Percentiles rank a stretch among this genome's conserved stretches.
Evolutionary conservation across 1,140 invertebrate species (phyloP).

Genomic region (Littorina saxatilis): DNA sequence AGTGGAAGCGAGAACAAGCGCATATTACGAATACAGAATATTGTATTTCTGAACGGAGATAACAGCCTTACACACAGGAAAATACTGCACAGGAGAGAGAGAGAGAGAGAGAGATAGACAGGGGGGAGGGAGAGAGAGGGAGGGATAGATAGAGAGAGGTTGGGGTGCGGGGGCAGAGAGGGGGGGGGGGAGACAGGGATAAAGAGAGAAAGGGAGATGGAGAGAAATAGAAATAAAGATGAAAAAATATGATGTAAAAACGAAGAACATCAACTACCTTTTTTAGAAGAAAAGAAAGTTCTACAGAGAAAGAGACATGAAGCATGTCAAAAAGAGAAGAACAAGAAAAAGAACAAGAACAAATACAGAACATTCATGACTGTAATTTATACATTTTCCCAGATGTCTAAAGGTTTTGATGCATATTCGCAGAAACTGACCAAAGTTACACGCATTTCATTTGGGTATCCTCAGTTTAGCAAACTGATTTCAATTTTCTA

Average conservation of each 20-base stretch:
- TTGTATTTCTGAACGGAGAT: no score
- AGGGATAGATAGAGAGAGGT: neutral
- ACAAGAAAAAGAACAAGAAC: constrained; percentile 15
- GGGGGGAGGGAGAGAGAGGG: neutral
- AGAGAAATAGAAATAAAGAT: neutral
- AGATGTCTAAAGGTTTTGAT: no score
- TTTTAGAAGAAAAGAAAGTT: no score
- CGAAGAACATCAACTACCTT: no score
- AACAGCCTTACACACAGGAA: neutral
- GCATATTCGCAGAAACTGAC: neutral
- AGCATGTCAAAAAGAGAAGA: neutral
- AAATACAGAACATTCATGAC: no score
- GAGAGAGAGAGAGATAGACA: neutral
- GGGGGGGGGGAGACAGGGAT: neutral
- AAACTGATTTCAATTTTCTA: no score
- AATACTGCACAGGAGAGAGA: neutral
- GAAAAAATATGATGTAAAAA: no score
- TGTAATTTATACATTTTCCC: no score
- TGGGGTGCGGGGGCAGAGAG: neutral
- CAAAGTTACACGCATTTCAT: no score
- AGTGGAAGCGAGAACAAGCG: no score
- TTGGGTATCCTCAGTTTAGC: no score
- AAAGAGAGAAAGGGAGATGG: neutral
- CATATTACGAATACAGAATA: no score
- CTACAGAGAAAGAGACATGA: neutral